These are phyloP conservation scores for Lethocerus indicus DNA, from an alignment of 1,140 invertebrate species.

Conservation along the genomic window DNA sequence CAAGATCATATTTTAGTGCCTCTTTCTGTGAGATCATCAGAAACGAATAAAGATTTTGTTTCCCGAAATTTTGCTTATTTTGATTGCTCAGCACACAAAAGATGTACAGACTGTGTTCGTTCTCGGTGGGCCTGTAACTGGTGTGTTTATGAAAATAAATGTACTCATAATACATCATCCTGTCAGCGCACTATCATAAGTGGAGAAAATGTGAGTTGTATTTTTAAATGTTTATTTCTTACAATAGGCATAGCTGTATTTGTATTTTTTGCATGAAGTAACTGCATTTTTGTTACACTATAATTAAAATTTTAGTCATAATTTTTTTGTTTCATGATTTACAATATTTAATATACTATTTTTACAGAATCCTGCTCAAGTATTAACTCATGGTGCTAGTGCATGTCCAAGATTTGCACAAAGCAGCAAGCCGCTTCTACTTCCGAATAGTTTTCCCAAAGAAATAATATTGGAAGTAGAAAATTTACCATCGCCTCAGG, in stretches of 20 bases:
- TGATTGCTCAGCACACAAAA: constrained; percentile 76
- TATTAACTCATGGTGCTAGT: constrained; percentile 51
- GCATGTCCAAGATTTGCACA: constrained; percentile 67
- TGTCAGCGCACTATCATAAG: constrained; percentile 64
- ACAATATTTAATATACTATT: constrained; percentile 11
- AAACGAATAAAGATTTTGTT: constrained; percentile 92
- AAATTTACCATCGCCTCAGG: constrained; percentile 73
- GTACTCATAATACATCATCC: constrained; percentile 67
- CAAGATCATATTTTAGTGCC: constrained; percentile 82
- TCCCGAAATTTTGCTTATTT: constrained; percentile 85
- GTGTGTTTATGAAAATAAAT: constrained; percentile 92
- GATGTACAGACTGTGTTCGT: constrained; percentile 69
- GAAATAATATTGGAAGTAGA: constrained; percentile 77
- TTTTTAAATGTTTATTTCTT: neutral
- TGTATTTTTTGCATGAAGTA: neutral
- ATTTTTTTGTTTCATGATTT: neutral
- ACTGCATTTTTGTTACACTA: neutral
- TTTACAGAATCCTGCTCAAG: constrained; percentile 49
- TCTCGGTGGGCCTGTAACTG: constrained; percentile 87
- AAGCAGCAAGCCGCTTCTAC: constrained; percentile 43
- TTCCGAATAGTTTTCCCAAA: constrained; percentile 76
- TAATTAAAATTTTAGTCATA: neutral
- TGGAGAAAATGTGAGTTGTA: constrained; percentile 52
- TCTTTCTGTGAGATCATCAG: constrained; percentile 79
- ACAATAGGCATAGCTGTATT: neutral